Base-by-base conservation (phyloP, 2,888 invertebrate genomes). In the Melieria omissa region DNA sequence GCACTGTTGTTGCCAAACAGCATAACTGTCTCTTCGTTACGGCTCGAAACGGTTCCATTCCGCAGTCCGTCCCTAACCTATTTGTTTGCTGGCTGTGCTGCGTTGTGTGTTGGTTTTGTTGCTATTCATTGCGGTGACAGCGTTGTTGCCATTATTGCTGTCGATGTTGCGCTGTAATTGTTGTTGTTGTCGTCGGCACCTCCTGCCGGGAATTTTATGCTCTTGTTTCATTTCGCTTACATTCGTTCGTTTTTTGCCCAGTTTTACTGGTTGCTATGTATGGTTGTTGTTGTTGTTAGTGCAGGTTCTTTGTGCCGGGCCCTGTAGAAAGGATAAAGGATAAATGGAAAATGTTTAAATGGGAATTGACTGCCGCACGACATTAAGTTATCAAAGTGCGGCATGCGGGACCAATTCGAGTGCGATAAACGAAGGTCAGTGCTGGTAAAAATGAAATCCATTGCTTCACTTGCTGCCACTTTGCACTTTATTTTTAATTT, bases 361-460 rank as follows among this genome's bases (percentile, higher is more conserved):
- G 80, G 77, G 74, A 68, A 70, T 76, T 77, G 80, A 82, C 77
- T 83, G 82, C 75, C 72, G 65, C 70, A 75, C 72, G 73, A 72
- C 75, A 77, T 78, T 76, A 64, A 75, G 73, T 66, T 71, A 76
- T 78, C 76, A 73, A 76, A 79, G 75, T 76, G 77, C 80, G 75
- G 67, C 66, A 80, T 77, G 79, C 81, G 75, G 65, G 9, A 67
- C 61, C 58, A 49, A 62, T 8, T 61, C 5, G n/a, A 62, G 44
- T 10, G 62, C 45, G 64, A 52, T 65, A 65, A 65, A 52, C 16
- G 54, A 61, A 60, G 69, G 62, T 62, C 54, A 52, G 65, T 16
- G 55, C 65, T 16, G 65, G 45, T n/a, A 55, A 54, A 55, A 61
- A 54, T 5, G 7, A 2, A n/a, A 41, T 63, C 16, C 7, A 45